phyloP scores from a whole-genome alignment of 2,797 vertebrate species.

The Vespertilio murinus region DNA sequence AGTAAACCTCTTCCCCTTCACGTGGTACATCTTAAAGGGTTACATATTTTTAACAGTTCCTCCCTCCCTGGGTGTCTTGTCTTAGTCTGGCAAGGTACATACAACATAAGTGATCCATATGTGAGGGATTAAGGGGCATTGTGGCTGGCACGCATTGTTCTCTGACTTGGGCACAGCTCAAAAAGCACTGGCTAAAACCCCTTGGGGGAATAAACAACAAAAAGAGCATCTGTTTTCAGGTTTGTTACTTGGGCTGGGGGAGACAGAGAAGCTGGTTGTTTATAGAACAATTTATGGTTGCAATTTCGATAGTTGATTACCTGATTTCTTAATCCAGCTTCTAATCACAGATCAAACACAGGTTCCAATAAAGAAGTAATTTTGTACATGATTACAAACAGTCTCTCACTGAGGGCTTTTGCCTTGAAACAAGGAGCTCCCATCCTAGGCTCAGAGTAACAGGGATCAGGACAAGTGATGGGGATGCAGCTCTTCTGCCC shows the following conservation, averaged over 20 bases:
- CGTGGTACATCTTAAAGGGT: not conserved
- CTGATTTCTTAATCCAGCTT: constrained; percentile 67
- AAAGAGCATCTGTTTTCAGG: constrained; percentile 64
- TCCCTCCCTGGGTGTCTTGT: not conserved
- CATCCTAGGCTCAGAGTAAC: not conserved
- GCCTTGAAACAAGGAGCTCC: constrained; percentile 29
- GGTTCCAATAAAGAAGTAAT: constrained; percentile 63
- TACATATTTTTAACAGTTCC: constrained; percentile 21
- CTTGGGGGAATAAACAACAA: not conserved
- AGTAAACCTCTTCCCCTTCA: constrained; percentile 34
- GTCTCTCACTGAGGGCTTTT: constrained; percentile 46
- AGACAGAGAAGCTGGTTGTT: constrained; percentile 51
- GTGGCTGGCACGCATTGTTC: not conserved
- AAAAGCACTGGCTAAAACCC: constrained; percentile 21
- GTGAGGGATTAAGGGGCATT: not conserved
- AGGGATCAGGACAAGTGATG: not conserved
- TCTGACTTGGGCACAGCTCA: not conserved
- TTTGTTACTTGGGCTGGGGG: not conserved
- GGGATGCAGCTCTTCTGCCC: not conserved
- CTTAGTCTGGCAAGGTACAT: constrained; percentile 17
- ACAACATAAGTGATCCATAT: not conserved
- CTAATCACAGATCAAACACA: constrained; percentile 68
- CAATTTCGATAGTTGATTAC: constrained; percentile 67
- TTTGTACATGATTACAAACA: constrained; percentile 70
- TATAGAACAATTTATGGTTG: constrained; percentile 70